A percentile compares a stretch with the other conserved stretches of the same genome.
These are phyloP conservation scores for Galeruca laticollis DNA, from an alignment of 2,888 invertebrate genomes.

Conservation along the genomic window DNA sequence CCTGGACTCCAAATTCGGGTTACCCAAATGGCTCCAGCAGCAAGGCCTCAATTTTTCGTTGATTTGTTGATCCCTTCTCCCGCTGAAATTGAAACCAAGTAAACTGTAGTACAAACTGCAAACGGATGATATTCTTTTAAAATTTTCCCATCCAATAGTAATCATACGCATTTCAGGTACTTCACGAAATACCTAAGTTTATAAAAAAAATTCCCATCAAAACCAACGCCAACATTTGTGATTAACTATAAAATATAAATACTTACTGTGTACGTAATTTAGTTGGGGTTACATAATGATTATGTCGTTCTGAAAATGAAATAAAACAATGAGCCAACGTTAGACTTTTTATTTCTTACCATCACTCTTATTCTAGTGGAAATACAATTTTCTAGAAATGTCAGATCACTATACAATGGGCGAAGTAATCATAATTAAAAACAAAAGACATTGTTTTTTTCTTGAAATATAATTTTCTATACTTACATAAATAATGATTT, in stretches of 20 bases:
- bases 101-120: too few species aligned
- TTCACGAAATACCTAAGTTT: too few species aligned
- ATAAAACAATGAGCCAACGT: neutral
- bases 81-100: too few species aligned
- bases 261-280: neutral
- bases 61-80: too few species aligned
- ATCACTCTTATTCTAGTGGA: slow-evolving; percentile 1
- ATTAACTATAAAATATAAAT: neutral
- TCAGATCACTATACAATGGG: neutral
- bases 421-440: neutral
- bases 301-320: neutral
- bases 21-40: too few species aligned
- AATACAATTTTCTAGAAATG: neutral
- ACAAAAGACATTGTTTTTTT: slow-evolving; percentile 3
- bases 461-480: neutral
- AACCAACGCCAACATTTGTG: neutral
- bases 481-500: neutral
- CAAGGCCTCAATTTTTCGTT: too few species aligned
- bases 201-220: neutral
- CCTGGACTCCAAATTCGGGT: too few species aligned
- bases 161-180: neutral
- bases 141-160: too few species aligned
- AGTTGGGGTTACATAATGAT: neutral
- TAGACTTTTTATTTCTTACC: neutral
- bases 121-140: too few species aligned